A percentile compares a stretch with the other conserved stretches of the same genome.
Conservation (phyloP, 2,113 vertebrate species). For the Antennarius striatus region DNA sequence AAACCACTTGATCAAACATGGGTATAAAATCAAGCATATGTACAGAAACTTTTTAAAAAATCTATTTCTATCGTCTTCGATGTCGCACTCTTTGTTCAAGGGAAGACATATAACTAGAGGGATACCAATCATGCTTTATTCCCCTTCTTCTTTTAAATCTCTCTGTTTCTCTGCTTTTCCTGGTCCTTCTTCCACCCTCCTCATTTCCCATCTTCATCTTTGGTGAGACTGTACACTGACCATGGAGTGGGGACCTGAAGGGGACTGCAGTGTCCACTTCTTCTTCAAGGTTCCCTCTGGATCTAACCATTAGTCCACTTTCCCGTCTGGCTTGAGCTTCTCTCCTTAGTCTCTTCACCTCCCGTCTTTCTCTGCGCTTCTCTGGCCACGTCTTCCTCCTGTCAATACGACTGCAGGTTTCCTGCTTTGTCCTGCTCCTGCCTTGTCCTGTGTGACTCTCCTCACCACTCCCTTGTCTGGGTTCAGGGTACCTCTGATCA, state of each 20-base stretch:
- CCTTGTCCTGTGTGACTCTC: constrained; percentile 21
- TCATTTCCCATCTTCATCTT: constrained; percentile 35
- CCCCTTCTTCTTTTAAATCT: constrained; percentile 58
- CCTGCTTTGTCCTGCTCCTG: constrained; percentile 40
- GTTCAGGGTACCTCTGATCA: constrained; percentile 32
- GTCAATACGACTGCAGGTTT: not conserved
- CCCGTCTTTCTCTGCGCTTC: constrained; percentile 55
- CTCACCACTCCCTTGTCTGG: constrained; percentile 10
- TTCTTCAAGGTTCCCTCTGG: constrained; percentile 15
- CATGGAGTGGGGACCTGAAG: not conserved
- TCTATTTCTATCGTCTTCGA: constrained; percentile 38
- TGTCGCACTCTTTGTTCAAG: constrained; percentile 61
- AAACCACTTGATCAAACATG: not conserved
- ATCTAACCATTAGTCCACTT: constrained; percentile 33
- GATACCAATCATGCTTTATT: constrained; percentile 49
- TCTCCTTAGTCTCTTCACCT: constrained; percentile 67
- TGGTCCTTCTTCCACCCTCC: constrained; percentile 34
- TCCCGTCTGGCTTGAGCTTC: constrained; percentile 56
- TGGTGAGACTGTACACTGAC: not conserved
- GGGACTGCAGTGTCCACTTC: constrained; percentile 24
- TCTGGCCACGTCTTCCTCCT: constrained; percentile 66
- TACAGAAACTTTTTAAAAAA: not conserved
- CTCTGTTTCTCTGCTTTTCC: constrained; percentile 53
- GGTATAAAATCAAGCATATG: too few species aligned
- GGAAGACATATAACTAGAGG: constrained; percentile 40